Conservation (phyloP, 2,888 invertebrate species). For the Fragum whitleyi region DNA sequence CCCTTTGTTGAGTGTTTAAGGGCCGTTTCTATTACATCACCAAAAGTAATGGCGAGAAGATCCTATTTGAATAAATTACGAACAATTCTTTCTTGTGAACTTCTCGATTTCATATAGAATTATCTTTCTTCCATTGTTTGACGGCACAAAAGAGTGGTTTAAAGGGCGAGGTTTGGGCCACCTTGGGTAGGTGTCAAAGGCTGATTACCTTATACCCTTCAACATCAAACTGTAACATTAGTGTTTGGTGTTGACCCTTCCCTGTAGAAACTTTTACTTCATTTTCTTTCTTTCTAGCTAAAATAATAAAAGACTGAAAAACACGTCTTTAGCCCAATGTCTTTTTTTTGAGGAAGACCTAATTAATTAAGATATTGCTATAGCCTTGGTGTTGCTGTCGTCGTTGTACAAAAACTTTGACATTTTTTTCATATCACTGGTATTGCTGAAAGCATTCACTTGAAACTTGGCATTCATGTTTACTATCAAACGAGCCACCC, state of each 20-base stretch:
- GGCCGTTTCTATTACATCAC: conserved; percentile 55
- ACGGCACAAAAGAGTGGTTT: neutral
- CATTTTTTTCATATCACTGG: too few relatives aligned
- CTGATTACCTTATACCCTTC: conserved; percentile 7
- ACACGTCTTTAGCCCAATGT: too few relatives aligned
- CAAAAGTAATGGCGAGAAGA: conserved; percentile 26
- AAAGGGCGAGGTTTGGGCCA: conserved; percentile 7
- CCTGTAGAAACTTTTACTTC: too few relatives aligned
- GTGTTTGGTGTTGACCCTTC: neutral
- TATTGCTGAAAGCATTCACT: too few relatives aligned
- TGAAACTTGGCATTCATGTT: too few relatives aligned
- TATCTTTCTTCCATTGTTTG: conserved; percentile 20
- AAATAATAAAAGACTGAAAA: too few relatives aligned
- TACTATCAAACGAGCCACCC: too few relatives aligned
- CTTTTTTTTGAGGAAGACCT: too few relatives aligned
- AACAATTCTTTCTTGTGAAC: conserved; percentile 10
- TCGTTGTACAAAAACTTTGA: too few relatives aligned
- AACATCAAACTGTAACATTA: neutral
- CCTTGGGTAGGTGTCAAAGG: conserved; percentile 26
- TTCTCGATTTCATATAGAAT: conserved; percentile 27
- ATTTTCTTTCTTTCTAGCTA: too few relatives aligned
- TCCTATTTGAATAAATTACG: conserved; percentile 28
- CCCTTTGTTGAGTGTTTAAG: conserved; percentile 17
- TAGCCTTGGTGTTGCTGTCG: too few relatives aligned
- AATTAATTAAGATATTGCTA: too few relatives aligned